Conservation (phyloP, 1,140 invertebrate genomes). For the Scaptomyza montana region DNA sequence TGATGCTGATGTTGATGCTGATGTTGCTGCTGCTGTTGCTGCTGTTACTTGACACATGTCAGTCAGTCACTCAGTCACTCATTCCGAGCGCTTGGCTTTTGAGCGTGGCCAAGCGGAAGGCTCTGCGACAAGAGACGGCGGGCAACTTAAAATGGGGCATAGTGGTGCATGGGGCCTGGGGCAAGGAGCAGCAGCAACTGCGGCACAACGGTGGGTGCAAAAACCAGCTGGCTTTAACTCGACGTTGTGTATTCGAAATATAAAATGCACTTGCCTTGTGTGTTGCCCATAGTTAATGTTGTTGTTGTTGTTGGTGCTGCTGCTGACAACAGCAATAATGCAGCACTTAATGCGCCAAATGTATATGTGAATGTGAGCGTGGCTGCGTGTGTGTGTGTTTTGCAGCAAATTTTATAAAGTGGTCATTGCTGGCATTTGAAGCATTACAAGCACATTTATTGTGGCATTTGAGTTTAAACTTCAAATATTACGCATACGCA, state of each 20-base stretch:
- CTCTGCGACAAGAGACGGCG: constrained; percentile 4
- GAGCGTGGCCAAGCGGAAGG: constrained; percentile 31
- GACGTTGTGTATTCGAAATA: constrained; percentile 34
- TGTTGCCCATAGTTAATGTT: neutral
- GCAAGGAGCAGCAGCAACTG: neutral
- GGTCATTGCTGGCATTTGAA: constrained; percentile 43
- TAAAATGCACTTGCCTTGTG: constrained; percentile 46
- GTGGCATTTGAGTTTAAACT: constrained; percentile 16
- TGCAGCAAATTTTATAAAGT: constrained; percentile 22
- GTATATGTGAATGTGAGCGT: constrained; percentile 5
- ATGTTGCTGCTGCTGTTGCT: constrained; percentile 34
- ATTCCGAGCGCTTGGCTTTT: constrained; percentile 52
- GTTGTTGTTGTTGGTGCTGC: constrained; percentile 16
- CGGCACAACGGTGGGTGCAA: constrained; percentile 11
- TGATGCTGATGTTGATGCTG: constrained; percentile 39
- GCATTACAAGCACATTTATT: constrained; percentile 37
- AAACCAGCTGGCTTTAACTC: constrained; percentile 45
- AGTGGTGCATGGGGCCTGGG: too few species aligned
- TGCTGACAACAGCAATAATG: constrained; percentile 44
- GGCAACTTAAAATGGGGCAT: neutral
- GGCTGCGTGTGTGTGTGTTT: constrained; percentile 5
- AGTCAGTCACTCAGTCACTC: constrained; percentile 60
- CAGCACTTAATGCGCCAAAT: constrained; percentile 63
- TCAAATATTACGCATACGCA: constrained; percentile 68
- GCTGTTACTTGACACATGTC: constrained; percentile 78